A percentile compares a stretch with the other conserved stretches of the same genome.
Evolutionary conservation across 2,113 vertebrate genomes (phyloP).

Genomic region (Cheirogaleus medius): DNA sequence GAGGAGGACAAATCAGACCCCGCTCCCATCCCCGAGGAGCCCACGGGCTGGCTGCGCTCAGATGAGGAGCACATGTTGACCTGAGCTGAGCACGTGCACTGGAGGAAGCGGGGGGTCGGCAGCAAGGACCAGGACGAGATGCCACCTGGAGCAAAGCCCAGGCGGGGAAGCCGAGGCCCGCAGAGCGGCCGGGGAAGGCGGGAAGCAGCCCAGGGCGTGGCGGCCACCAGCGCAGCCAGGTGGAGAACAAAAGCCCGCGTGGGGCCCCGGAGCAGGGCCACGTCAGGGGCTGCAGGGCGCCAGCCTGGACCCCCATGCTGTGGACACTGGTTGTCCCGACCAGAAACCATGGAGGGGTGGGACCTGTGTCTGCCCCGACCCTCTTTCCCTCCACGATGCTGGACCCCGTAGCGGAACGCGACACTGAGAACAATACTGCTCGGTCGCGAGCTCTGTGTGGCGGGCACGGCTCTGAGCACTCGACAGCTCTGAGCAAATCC

Average conservation of each 20-base stretch:
- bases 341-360: no score
- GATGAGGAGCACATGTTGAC: not conserved
- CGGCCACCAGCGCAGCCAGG: rapidly evolving
- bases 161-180: not conserved
- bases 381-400: not conserved
- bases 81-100: rapidly evolving
- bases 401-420: not conserved
- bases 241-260: rapidly evolving
- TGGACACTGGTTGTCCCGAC: no score
- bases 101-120: not conserved
- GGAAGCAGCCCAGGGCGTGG: not conserved
- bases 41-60: not conserved
- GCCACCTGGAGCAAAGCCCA: not conserved
- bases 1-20: not conserved
- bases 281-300: no score
- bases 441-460: rapidly evolving
- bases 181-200: not conserved
- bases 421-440: not conserved
- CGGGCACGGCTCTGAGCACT: rapidly evolving
- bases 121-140: not conserved
- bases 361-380: rapidly evolving
- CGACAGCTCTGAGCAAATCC: not conserved
- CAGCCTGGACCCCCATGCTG: not conserved
- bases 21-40: rapidly evolving
- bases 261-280: no score